Base-by-base conservation (phyloP, 2,888 invertebrate species). In the Labia minor region DNA sequence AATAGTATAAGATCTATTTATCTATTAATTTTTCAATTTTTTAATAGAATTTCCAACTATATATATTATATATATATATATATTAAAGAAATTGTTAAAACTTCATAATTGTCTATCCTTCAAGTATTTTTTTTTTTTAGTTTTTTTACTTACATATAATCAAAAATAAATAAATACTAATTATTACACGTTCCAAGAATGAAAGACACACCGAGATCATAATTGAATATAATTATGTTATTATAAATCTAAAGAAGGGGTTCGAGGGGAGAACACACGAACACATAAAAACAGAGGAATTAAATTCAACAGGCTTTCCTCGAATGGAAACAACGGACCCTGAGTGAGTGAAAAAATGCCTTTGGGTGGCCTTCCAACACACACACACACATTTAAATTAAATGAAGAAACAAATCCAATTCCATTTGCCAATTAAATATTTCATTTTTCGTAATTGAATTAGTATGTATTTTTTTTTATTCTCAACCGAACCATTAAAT, bases 141-240 rank as follows among this genome's bases (percentile, higher is more conserved):
- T 49, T 49, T 49, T 14, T 14, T 49, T 4, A 10, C n/a, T 49
- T 49, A 49, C 49, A 49, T 49, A 49, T 49, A 49, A 49, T 49
- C 49, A 49, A 49, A 49, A 49, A 49, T 49, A 49, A 49, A 49
- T 49, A 49, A 49, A 49, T 49, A 49, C 14, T 49, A 49, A 49
- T 49, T 49, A 49, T 49, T 49, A 49, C 49, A 49, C 49, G 49
- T 49, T 49, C 49, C 49, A 49, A 49, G 49, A 49, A 49, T 49
- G 49, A 49, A 49, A 49, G 49, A 49, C 49, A 49, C 49, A 49
- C 49, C 14, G 49, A 49, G 49, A 8, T 49, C 49, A 49, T 49
- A 49, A 49, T 49, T 49, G 49, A 49, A 49, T 49, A 16, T 49
- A 49, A 49, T 49, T 49, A 49, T 49, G 49, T 49, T 49, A 49